Evolutionary conservation across 2,113 vertebrate genomes (phyloP).

Genomic region (Corythaixoides concolor): DNA sequence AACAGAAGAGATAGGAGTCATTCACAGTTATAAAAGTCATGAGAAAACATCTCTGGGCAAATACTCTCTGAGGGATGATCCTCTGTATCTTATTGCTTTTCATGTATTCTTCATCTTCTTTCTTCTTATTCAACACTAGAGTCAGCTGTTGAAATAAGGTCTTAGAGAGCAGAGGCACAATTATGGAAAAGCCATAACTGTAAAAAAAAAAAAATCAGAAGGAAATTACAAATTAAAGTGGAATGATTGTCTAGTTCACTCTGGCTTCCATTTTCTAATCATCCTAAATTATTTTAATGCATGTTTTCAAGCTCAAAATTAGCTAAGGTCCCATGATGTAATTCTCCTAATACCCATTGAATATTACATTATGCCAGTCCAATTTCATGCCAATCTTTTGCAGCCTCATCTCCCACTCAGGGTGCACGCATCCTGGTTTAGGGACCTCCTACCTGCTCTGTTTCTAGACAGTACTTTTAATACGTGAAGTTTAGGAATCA

Average conservation of each 20-base stretch:
- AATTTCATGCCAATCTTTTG: slow-evolving; percentile 21
- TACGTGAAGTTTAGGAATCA: background rate
- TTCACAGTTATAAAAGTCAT: background rate
- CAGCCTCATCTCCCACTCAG: background rate
- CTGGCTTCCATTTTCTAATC: slow-evolving; percentile 68
- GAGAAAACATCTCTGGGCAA: background rate
- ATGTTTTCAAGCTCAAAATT: slow-evolving; percentile 70
- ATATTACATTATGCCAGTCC: slow-evolving; percentile 18
- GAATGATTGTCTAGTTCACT: slow-evolving; percentile 41
- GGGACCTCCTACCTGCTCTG: slow-evolving; percentile 6
- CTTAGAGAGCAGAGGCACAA: slow-evolving; percentile 17
- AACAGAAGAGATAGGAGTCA: background rate
- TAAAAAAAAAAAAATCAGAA: slow-evolving; percentile 40
- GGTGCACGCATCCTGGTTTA: background rate
- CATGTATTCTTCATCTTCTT: background rate
- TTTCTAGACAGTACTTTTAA: background rate
- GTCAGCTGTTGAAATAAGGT: slow-evolving; percentile 8
- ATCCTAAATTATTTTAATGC: slow-evolving; percentile 73
- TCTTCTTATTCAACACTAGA: background rate
- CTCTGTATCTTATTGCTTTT: background rate
- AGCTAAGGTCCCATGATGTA: slow-evolving; percentile 50
- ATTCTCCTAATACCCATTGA: slow-evolving; percentile 42
- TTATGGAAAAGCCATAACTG: slow-evolving; percentile 13
- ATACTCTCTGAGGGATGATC: background rate
- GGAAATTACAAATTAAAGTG: slow-evolving; percentile 62